Conservation (phyloP, 2,797 vertebrate species). For the Leptatherina wallacei region DNA sequence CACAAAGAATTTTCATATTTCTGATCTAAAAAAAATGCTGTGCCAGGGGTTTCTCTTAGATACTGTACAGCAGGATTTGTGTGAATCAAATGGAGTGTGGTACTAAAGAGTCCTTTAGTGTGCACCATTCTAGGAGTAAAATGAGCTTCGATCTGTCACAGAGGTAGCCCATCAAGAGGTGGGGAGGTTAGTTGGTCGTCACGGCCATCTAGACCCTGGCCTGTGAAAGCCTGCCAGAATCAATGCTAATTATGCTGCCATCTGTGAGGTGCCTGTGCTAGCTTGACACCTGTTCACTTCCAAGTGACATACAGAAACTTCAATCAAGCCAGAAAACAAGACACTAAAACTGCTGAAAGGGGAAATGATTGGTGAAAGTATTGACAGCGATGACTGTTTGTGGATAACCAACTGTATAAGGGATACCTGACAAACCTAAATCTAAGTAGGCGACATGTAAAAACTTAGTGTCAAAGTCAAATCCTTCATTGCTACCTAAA, state of each 20-base stretch:
- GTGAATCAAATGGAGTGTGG: slow-evolving; percentile 56
- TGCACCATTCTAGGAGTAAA: slow-evolving; percentile 72
- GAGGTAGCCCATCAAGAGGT: slow-evolving; percentile 84
- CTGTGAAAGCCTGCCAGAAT: slow-evolving; percentile 83
- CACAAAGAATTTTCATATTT: neutral
- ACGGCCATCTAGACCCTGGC: slow-evolving; percentile 83
- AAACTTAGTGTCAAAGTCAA: neutral
- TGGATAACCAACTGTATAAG: slow-evolving; percentile 48
- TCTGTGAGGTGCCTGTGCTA: slow-evolving; percentile 80
- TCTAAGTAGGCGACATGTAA: neutral
- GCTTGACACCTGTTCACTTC: slow-evolving; percentile 84
- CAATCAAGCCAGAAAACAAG: slow-evolving; percentile 73
- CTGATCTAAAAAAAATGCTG: slow-evolving; percentile 11
- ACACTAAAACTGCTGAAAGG: slow-evolving; percentile 53
- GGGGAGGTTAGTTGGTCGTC: slow-evolving; percentile 85
- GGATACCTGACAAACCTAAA: slow-evolving; percentile 13
- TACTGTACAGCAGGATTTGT: slow-evolving; percentile 42
- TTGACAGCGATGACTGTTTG: slow-evolving; percentile 50
- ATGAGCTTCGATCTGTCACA: slow-evolving; percentile 84
- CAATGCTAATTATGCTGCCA: slow-evolving; percentile 87
- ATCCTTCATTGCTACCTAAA: slow-evolving; percentile 6
- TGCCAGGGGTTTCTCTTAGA: slow-evolving; percentile 42
- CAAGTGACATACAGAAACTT: slow-evolving; percentile 77
- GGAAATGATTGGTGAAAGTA: slow-evolving; percentile 66
- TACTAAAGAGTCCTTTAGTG: slow-evolving; percentile 69